phyloP scores from a whole-genome alignment of 2,113 vertebrate genomes.

The Thamnophis sirtalis region DNA sequence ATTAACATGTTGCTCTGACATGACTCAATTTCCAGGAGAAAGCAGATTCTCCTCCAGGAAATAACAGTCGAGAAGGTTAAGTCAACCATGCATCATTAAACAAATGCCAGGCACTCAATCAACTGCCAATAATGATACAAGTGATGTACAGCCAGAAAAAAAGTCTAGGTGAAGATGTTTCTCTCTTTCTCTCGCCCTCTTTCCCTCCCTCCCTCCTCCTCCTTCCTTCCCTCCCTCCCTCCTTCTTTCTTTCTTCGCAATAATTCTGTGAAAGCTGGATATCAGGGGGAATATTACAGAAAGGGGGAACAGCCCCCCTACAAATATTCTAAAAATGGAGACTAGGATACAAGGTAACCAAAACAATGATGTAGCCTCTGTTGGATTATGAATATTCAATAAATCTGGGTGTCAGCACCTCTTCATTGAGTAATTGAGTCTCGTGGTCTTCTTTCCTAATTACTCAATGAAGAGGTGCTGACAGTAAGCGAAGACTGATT shows the following conservation, averaged over 20 bases:
- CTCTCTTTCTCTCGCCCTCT: not conserved
- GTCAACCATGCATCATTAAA: slow-evolving; percentile 69
- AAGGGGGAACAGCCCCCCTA: not conserved
- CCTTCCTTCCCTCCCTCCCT: not conserved
- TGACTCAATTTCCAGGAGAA: slow-evolving; percentile 59
- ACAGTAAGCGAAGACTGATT: too few species aligned
- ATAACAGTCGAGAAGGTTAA: slow-evolving; percentile 62
- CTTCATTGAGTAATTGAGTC: too few species aligned
- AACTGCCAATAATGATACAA: slow-evolving; percentile 61
- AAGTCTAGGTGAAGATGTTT: slow-evolving; percentile 5
- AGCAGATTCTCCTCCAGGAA: slow-evolving; percentile 54
- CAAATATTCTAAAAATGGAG: slow-evolving; percentile 28
- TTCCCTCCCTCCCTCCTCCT: not conserved
- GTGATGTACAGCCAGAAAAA: slow-evolving; percentile 46
- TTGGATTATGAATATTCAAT: not conserved
- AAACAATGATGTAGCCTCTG: not conserved
- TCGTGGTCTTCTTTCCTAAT: too few species aligned
- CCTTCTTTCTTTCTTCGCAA: slow-evolving; percentile 32
- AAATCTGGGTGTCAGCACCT: too few species aligned
- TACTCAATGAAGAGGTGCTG: too few species aligned
- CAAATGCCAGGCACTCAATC: slow-evolving; percentile 63
- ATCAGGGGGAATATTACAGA: not conserved
- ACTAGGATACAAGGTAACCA: not conserved
- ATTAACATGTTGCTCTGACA: slow-evolving; percentile 50
- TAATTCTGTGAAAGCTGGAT: not conserved